Percentiles rank a stretch among this genome's conserved stretches.
Conservation (phyloP, 2,888 invertebrate genomes). For the Drosophila limbata region DNA sequence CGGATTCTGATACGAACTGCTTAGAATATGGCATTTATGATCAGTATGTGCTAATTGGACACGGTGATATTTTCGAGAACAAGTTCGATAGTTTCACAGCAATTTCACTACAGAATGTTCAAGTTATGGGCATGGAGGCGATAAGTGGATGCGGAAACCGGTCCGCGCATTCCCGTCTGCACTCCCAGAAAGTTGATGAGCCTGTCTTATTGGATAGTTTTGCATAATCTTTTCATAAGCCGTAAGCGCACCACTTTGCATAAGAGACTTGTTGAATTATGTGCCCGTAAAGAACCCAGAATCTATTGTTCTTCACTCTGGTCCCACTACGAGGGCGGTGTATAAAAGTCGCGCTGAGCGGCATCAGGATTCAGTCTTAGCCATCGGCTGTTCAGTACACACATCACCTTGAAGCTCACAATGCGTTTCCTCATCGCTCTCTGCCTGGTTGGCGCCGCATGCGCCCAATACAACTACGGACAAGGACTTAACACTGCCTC, state of each 20-base stretch:
- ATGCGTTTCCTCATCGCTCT: conserved; percentile 72
- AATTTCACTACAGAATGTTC: conserved; percentile 42
- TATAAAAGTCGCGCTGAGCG: conserved; percentile 60
- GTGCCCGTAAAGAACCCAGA: conserved; percentile 56
- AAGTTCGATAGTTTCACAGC: conserved; percentile 66
- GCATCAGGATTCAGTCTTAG: conserved; percentile 75
- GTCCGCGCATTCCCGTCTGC: conserved; percentile 61
- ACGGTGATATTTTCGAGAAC: conserved; percentile 50
- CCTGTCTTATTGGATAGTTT: conserved; percentile 68
- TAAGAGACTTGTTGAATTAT: conserved; percentile 74
- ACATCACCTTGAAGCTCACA: conserved; percentile 25
- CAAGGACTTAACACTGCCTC: conserved; percentile 52
- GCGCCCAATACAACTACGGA: conserved; percentile 78
- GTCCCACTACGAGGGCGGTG: conserved; percentile 45
- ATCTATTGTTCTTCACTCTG: conserved; percentile 61
- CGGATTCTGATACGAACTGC: conserved; percentile 36
- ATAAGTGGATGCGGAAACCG: conserved; percentile 60
- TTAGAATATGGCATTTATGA: conserved; percentile 37
- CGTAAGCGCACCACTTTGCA: conserved; percentile 77
- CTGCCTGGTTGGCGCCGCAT: conserved; percentile 73
- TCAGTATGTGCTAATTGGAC: conserved; percentile 41
- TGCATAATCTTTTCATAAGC: conserved; percentile 78
- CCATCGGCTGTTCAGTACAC: conserved; percentile 59
- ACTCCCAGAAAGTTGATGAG: conserved; percentile 55
- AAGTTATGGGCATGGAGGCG: conserved; percentile 21